These are phyloP conservation scores for Cataglyphis rosenhaueri DNA, from an alignment of 2,888 invertebrate genomes.

Conservation along the genomic window DNA sequence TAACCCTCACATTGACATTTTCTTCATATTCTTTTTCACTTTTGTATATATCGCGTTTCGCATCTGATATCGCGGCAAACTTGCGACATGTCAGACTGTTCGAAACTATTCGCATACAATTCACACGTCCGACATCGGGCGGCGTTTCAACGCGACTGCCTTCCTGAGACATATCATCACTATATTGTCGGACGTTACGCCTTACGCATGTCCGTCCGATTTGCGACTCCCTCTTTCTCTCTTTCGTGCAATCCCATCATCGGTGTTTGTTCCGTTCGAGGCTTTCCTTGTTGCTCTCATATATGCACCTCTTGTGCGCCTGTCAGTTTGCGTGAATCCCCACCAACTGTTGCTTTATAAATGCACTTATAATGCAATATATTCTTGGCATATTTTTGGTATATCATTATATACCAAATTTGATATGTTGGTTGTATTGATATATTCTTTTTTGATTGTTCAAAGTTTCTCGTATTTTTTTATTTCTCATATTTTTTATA, in stretches of 20 bases:
- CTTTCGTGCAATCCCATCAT: slow-evolving; percentile 6
- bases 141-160: slow-evolving; percentile 79
- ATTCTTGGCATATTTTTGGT: no score
- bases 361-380: no score
- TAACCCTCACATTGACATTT: background rate
- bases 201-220: slow-evolving; percentile 80
- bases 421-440: no score
- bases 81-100: background rate
- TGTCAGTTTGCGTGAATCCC: slow-evolving; percentile 38
- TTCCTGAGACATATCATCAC: slow-evolving; percentile 62
- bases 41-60: background rate
- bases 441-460: no score
- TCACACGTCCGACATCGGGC: slow-evolving; percentile 74
- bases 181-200: slow-evolving; percentile 79
- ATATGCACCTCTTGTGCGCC: slow-evolving; percentile 37
- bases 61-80: background rate
- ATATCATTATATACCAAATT: no score
- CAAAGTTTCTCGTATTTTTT: no score
- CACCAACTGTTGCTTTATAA: slow-evolving; percentile 77
- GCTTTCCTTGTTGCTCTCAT: slow-evolving; percentile 41
- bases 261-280: background rate
- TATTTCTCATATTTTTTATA: no score
- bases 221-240: slow-evolving; percentile 60
- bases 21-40: background rate
- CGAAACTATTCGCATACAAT: background rate